Evolutionary conservation across 2,888 invertebrate genomes (phyloP), one percentile per base, ranked within the genome.

Genomic region (Phragmatobia fuliginosa): DNA sequence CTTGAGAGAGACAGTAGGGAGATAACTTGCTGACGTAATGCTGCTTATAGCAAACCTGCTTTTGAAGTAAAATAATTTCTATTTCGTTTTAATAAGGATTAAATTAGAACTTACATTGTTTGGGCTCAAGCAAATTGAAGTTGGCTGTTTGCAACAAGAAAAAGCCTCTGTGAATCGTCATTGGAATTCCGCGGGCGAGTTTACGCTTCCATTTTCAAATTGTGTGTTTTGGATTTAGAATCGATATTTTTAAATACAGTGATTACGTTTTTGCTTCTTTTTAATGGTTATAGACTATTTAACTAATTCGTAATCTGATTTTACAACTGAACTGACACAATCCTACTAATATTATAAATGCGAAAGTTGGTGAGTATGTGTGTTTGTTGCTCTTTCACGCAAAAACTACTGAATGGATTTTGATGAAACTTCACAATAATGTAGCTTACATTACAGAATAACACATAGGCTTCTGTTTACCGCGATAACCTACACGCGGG

Each of bases 101-200:
- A 72, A 68, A 72, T 67, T 67, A 7, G 31, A 67, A 52, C 33
- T 72, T 68, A 75, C 78, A 38, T 1, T 28, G 36, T 31, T 62
- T 32, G 36, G 2, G 28, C 58, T 62, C 52, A 59, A 21, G 85
- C 62, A 87, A 79, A 69, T 49, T 38, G 60, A 80, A 76, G 28
- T 73, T 89, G 78, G 89, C 81, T 74, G 78, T 86, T 86, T 85
- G 85, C 88, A 91, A 93, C 91, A 93, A 93, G 94, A 94, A 94
- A 94, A 94, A 94, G 91, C 93, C 91, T 92, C 88, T 90, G 87
- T 93, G 92, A 94, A 92, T 93, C 94, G 93, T 94, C 94, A 94
- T 94, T 94, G 91, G 88, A 91, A 94, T 94, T 94, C 93, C 93
- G 91, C 92, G 93, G 92, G 88, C 90, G 92, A 91, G 88, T 90